Evolutionary conservation across 2,113 vertebrate genomes (phyloP).

Genomic region (Pogona vitticeps): DNA sequence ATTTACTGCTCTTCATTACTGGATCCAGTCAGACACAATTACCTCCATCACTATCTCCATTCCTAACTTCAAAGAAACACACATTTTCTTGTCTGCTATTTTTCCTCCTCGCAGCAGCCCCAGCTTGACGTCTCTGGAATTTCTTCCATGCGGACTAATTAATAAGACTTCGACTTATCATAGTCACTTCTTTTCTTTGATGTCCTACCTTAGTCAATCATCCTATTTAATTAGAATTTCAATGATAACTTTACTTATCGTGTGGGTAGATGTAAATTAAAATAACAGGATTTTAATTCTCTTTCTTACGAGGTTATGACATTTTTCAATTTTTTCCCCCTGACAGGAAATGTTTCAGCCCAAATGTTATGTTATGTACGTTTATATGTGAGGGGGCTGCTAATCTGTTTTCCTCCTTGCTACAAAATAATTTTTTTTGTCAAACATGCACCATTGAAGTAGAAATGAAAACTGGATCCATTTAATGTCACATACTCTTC

Average conservation of each 20-base stretch:
- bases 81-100: conserved; percentile 83
- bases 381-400: conserved; percentile 48
- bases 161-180: conserved; percentile 88
- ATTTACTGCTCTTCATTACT: conserved; percentile 92
- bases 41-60: conserved; percentile 84
- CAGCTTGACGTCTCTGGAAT: conserved; percentile 87
- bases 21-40: conserved; percentile 92
- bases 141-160: conserved; percentile 86
- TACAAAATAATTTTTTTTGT: conserved; percentile 72
- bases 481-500: conserved; percentile 48
- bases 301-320: conserved; percentile 77
- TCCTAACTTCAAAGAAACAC: conserved; percentile 93
- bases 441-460: conserved; percentile 67
- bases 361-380: conserved; percentile 75
- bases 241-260: conserved; percentile 86
- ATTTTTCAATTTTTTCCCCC: conserved; percentile 61
- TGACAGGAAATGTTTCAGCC: conserved; percentile 78
- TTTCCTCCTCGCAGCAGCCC: conserved; percentile 79
- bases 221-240: conserved; percentile 89
- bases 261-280: conserved; percentile 84
- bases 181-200: conserved; percentile 87
- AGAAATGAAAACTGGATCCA: conserved; percentile 67
- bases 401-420: conserved; percentile 72
- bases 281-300: conserved; percentile 83
- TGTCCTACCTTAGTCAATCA: conserved; percentile 89